These are phyloP conservation scores for Phylloscopus trochiloides DNA, from an alignment of 2,113 vertebrate species.

Conservation along the genomic window DNA sequence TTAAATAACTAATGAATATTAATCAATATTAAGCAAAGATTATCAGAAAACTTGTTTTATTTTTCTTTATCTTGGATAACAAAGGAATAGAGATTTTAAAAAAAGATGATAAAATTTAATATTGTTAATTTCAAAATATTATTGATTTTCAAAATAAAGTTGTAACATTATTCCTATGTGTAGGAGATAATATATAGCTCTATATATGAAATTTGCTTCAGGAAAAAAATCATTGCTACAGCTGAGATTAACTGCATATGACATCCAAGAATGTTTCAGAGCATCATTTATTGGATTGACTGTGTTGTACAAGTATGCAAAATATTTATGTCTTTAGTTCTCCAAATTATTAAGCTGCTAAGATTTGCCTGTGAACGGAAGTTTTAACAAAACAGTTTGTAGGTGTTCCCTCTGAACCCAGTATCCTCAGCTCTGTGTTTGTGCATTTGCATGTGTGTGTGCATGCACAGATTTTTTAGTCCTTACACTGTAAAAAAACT, in stretches of 20 bases:
- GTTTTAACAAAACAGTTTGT: constrained; percentile 69
- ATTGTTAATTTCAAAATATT: neutral
- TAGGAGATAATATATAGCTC: neutral
- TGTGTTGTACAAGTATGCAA: constrained; percentile 70
- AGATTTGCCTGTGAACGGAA: constrained; percentile 64
- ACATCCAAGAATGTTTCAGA: constrained; percentile 47
- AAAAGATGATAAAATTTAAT: neutral
- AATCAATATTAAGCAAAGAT: neutral
- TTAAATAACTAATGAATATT: constrained; percentile 37
- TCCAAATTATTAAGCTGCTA: constrained; percentile 69
- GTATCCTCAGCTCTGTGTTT: constrained; percentile 28
- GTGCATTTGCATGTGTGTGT: constrained; percentile 25
- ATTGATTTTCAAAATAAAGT: constrained; percentile 1
- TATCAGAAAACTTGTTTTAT: neutral
- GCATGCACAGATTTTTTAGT: constrained; percentile 71
- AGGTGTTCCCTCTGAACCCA: constrained; percentile 53
- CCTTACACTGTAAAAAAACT: constrained; percentile 71
- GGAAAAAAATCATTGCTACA: constrained; percentile 9
- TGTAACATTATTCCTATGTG: neutral
- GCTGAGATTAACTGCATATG: constrained; percentile 51
- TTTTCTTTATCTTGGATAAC: neutral
- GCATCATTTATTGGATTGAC: constrained; percentile 70
- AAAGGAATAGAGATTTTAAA: neutral
- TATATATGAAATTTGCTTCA: constrained; percentile 15
- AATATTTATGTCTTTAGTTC: constrained; percentile 71